phyloP scores from a whole-genome alignment of 1,140 invertebrate genomes.

The Plectus sambesii region DNA sequence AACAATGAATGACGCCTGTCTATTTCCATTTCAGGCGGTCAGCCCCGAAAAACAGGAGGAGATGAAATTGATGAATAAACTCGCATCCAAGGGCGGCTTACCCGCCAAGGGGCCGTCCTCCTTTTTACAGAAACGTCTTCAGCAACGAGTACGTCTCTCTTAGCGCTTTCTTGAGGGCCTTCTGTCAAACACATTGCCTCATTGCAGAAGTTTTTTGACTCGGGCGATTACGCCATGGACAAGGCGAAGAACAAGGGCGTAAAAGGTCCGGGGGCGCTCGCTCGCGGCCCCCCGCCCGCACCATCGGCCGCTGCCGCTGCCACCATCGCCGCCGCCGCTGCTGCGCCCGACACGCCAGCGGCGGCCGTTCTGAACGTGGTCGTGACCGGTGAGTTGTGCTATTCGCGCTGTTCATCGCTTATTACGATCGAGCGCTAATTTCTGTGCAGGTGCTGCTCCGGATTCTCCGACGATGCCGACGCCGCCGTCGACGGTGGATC shows the following conservation, averaged over 20 bases:
- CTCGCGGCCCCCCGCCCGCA: constrained; percentile 1
- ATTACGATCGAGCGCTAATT: no score
- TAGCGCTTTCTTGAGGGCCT: constrained; percentile 6
- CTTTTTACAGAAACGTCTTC: constrained; percentile 42
- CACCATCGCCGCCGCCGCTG: constrained; percentile 12
- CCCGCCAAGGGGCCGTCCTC: constrained; percentile 38
- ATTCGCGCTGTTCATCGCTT: no score
- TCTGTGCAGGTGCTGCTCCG: no score
- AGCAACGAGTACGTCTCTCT: constrained; percentile 35
- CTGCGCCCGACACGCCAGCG: constrained; percentile 4
- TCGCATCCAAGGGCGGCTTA: constrained; percentile 35
- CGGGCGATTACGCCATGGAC: constrained; percentile 44
- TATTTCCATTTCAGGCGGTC: no score
- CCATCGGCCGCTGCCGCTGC: constrained; percentile 14
- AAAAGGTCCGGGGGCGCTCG: background rate
- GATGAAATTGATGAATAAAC: constrained; percentile 42
- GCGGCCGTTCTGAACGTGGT: no score
- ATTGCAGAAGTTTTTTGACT: constrained; percentile 45
- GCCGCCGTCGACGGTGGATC: no score
- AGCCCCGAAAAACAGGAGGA: constrained; percentile 41
- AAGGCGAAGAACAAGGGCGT: constrained; percentile 37
- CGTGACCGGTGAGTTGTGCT: no score
- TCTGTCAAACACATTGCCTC: no score
- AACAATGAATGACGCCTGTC: no score
- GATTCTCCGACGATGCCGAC: no score